Evolutionary conservation across 2,888 invertebrate species (phyloP).

Genomic region (Agonopterix subpropinquella): DNA sequence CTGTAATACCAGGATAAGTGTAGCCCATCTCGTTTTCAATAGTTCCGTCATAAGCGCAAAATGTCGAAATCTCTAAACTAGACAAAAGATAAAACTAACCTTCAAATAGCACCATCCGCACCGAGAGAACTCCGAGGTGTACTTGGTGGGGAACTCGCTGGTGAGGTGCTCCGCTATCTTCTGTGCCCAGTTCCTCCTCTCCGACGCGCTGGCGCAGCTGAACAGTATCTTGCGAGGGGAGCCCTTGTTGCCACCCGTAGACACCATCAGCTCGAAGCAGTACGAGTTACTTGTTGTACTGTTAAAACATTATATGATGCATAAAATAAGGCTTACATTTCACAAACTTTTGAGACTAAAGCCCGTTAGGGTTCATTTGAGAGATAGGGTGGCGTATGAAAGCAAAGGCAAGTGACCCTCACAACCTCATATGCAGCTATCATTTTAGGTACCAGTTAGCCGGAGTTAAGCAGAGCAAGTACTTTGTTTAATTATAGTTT

Average conservation of each 20-base stretch:
- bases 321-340: no score
- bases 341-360: no score
- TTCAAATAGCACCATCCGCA: constrained; percentile 89
- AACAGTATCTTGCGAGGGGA: constrained; percentile 71
- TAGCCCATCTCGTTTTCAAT: no score
- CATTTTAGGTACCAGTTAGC: no score
- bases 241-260: constrained; percentile 41
- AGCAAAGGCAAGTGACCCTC: no score
- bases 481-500: no score
- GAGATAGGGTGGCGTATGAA: neutral
- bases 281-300: constrained; percentile 75
- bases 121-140: constrained; percentile 82
- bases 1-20: no score
- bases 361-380: no score
- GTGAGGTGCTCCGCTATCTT: constrained; percentile 85
- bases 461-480: no score
- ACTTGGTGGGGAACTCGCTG: constrained; percentile 76
- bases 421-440: no score
- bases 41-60: no score
- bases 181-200: constrained; percentile 83
- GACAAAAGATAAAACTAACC: constrained; percentile 42
- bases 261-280: constrained; percentile 78
- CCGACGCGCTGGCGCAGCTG: constrained; percentile 71
- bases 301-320: constrained; percentile 7
- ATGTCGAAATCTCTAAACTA: no score